Percentiles rank a stretch among this genome's conserved stretches.
Evolutionary conservation across 1,140 invertebrate species (phyloP).

Genomic region (Laupala kohalensis): DNA sequence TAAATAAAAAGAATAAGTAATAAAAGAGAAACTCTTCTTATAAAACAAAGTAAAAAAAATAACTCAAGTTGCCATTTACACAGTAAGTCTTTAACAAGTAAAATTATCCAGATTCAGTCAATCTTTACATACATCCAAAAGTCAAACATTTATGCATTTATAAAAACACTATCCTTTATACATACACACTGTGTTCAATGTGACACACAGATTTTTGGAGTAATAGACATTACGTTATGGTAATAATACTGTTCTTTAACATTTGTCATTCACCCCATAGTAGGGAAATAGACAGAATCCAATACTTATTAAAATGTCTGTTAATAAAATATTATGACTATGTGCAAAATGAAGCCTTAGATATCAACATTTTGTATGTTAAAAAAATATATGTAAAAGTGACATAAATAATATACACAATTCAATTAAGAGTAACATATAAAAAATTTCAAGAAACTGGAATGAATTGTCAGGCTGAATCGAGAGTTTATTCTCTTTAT

Average conservation of each 20-base stretch:
- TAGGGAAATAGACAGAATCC: not conserved
- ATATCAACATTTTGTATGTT: not conserved
- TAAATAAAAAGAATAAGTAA: not conserved
- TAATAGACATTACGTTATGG: not conserved
- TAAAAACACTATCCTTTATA: not conserved
- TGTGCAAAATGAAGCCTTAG: not conserved
- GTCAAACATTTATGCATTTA: not conserved
- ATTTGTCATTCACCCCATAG: not conserved
- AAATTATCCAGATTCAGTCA: not conserved
- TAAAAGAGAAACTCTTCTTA: not conserved
- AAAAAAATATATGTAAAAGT: not conserved
- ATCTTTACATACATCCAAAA: not conserved
- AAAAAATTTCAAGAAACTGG: conserved; percentile 1
- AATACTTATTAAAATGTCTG: not conserved
- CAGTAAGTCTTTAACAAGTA: not conserved
- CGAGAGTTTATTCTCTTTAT: not conserved
- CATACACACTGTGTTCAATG: not conserved
- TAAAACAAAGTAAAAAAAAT: not conserved
- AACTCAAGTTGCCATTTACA: not conserved
- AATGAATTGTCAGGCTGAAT: not conserved
- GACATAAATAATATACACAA: not conserved
- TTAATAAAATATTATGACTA: not conserved
- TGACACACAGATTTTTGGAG: not conserved
- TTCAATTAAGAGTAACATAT: not conserved
- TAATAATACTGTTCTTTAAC: not conserved